These are phyloP conservation scores for Sylvietta virens DNA, from an alignment of 2,113 vertebrate species.

Conservation along the genomic window DNA sequence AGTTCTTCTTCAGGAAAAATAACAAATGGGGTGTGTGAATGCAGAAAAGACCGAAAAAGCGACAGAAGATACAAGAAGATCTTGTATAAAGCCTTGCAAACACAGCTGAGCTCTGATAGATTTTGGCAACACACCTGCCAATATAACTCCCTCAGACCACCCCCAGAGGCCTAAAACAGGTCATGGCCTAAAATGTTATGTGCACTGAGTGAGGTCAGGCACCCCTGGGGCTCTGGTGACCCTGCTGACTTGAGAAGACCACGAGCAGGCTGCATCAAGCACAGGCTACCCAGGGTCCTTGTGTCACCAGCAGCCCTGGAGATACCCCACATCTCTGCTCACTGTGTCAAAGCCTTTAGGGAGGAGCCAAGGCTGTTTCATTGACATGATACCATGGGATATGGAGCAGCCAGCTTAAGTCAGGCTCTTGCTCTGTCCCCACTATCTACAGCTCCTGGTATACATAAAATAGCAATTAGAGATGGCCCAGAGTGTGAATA, in stretches of 20 bases:
- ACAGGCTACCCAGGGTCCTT: neutral
- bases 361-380: neutral
- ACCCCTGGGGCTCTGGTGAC: neutral
- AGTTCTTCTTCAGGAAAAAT: neutral
- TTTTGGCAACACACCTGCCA: neutral
- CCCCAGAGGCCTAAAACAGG: neutral
- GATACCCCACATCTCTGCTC: neutral
- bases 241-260: neutral
- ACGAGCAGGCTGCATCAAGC: neutral
- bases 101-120: neutral
- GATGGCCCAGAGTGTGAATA: neutral
- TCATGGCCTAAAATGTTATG: neutral
- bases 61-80: neutral
- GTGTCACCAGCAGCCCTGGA: neutral
- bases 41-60: neutral
- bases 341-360: neutral
- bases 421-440: neutral
- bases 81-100: neutral
- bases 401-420: neutral
- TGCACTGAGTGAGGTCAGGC: neutral
- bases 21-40: neutral
- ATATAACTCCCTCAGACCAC: fast-evolving
- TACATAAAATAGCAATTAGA: neutral
- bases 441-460: neutral
- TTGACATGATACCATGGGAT: neutral